Evolutionary conservation across 2,113 vertebrate genomes (phyloP).

Genomic region (Lepisosteus oculatus): DNA sequence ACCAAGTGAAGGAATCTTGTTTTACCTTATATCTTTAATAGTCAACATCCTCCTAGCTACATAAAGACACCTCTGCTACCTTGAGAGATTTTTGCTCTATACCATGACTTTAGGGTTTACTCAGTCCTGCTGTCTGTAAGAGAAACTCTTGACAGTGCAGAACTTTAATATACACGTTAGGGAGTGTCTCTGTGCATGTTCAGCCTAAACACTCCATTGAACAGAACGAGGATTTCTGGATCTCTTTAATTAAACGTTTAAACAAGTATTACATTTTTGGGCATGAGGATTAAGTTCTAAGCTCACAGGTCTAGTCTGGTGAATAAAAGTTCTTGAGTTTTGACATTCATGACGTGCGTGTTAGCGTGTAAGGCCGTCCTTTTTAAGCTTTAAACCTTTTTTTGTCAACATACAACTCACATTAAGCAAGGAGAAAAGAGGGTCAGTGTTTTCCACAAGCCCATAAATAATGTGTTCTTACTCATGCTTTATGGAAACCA

Average conservation of each 20-base stretch:
- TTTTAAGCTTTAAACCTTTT: neutral
- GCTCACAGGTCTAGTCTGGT: neutral
- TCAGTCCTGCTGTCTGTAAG: too few species aligned
- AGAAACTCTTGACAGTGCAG: too few species aligned
- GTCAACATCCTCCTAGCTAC: too few species aligned
- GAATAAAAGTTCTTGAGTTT: neutral
- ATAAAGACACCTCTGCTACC: too few species aligned
- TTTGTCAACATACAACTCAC: neutral
- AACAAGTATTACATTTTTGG: conserved; percentile 2
- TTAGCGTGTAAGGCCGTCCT: neutral
- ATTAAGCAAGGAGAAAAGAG: neutral
- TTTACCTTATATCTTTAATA: too few species aligned
- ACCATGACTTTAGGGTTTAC: too few species aligned
- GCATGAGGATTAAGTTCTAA: neutral
- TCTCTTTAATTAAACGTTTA: neutral
- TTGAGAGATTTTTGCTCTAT: too few species aligned
- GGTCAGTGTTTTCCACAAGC: conserved; percentile 40
- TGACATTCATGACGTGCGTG: neutral
- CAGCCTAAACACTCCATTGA: neutral
- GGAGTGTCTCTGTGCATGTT: neutral
- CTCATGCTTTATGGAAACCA: conserved; percentile 64
- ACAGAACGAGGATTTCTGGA: too few species aligned
- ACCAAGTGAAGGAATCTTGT: too few species aligned
- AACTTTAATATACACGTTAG: neutral
- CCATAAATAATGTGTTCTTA: conserved; percentile 60